Evolutionary conservation across 2,888 invertebrate genomes (phyloP).

Genomic region (Malthinus flaveolus): DNA sequence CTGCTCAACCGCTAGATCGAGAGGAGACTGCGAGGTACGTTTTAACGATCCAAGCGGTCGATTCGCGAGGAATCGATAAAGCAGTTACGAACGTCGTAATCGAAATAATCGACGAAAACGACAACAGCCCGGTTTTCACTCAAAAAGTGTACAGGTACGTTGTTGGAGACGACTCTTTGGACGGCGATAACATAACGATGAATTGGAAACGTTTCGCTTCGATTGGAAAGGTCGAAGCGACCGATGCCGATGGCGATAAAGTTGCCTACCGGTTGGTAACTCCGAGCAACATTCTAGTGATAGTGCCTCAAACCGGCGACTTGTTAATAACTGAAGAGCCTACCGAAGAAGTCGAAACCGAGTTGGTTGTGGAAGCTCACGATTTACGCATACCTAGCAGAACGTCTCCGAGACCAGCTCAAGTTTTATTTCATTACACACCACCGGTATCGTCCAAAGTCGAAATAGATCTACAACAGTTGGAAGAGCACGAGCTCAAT

Average conservation of each 20-base stretch:
- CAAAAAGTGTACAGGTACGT: slow-evolving; percentile 78
- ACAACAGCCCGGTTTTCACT: slow-evolving; percentile 86
- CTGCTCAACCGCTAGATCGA: slow-evolving; percentile 75
- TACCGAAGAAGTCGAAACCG: slow-evolving; percentile 60
- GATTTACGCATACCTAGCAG: slow-evolving; percentile 77
- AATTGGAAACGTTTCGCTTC: slow-evolving; percentile 79
- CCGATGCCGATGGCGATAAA: slow-evolving; percentile 89
- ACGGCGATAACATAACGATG: slow-evolving; percentile 64
- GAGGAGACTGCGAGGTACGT: slow-evolving; percentile 74
- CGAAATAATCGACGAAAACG: slow-evolving; percentile 84
- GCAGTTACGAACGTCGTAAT: slow-evolving; percentile 79
- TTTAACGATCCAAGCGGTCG: slow-evolving; percentile 78
- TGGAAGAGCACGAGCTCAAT: slow-evolving; percentile 59
- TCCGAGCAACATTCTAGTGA: slow-evolving; percentile 81
- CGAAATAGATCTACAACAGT: slow-evolving; percentile 59
- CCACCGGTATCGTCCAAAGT: slow-evolving; percentile 59
- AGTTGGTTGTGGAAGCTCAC: slow-evolving; percentile 80
- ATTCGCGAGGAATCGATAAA: slow-evolving; percentile 77
- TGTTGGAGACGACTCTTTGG: slow-evolving; percentile 64
- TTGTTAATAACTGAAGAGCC: slow-evolving; percentile 82
- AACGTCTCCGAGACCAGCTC: slow-evolving; percentile 70
- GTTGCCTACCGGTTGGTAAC: slow-evolving; percentile 84
- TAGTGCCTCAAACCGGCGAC: slow-evolving; percentile 92
- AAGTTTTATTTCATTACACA: slow-evolving; percentile 75
- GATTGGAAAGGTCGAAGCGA: slow-evolving; percentile 84